Conservation (phyloP, 1,140 invertebrate genomes). For the Halotydeus destructor region DNA sequence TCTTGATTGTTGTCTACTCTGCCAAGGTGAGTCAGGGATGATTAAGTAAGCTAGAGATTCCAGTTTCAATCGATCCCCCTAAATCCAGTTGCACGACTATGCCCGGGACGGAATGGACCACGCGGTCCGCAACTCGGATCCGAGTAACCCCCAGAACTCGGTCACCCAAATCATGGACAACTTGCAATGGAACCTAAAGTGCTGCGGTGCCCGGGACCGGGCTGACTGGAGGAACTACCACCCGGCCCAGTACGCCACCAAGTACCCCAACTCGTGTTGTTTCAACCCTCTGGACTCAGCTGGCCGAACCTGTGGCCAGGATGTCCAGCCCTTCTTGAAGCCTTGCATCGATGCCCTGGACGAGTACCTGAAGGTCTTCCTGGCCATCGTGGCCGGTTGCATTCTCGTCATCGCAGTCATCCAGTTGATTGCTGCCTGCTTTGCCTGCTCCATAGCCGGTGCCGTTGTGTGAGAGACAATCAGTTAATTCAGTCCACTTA, state of each 20-base stretch:
- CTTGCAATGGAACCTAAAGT: constrained; percentile 10
- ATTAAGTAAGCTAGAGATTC: too few species aligned
- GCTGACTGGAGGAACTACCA: constrained; percentile 10
- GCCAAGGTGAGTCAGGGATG: constrained; percentile 1
- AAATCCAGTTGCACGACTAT: too few species aligned
- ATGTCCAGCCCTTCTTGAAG: not conserved
- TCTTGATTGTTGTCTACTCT: not conserved
- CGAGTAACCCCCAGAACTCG: too few species aligned
- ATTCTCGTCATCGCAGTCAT: constrained; percentile 1
- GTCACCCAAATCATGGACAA: constrained; percentile 3
- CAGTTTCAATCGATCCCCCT: too few species aligned
- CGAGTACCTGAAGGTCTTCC: constrained; percentile 1
- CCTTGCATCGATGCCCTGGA: constrained; percentile 1
- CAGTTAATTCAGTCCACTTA: too few species aligned
- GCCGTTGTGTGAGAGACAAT: too few species aligned
- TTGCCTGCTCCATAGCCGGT: constrained; percentile 7
- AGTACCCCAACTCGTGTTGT: constrained; percentile 2
- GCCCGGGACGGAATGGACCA: too few species aligned
- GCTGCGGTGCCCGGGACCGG: constrained; percentile 11
- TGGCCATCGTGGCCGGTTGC: constrained; percentile 3
- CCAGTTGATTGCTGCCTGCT: constrained; percentile 9
- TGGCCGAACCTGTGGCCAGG: not conserved
- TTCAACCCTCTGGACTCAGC: not conserved
- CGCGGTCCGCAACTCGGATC: too few species aligned
- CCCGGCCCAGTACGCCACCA: not conserved